Evolutionary conservation across 1,140 invertebrate genomes (phyloP).

Genomic region (Zaprionus davidi): DNA sequence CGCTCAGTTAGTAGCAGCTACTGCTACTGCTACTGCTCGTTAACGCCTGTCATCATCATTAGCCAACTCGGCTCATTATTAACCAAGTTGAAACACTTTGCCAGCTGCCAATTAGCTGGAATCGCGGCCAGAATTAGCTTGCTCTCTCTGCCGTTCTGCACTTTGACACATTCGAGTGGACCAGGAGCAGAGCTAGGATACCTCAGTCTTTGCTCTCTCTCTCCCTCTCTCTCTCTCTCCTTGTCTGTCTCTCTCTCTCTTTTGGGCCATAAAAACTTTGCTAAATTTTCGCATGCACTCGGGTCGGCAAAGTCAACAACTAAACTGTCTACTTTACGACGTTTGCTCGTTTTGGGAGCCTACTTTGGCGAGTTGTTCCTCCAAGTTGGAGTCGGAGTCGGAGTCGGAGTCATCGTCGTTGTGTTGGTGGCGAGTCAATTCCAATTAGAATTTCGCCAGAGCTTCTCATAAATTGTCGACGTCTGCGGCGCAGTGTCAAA

Average conservation of each 20-base stretch:
- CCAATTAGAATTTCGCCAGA: constrained; percentile 70
- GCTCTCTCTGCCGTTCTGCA: background rate
- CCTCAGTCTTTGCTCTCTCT: background rate
- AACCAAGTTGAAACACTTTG: constrained; percentile 40
- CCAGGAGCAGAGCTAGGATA: constrained; percentile 6
- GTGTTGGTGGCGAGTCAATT: constrained; percentile 11
- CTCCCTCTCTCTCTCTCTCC: background rate
- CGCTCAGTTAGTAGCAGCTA: constrained; percentile 2
- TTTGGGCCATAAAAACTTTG: constrained; percentile 55
- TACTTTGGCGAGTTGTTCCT: background rate
- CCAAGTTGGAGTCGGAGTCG: background rate
- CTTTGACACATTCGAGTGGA: constrained; percentile 61
- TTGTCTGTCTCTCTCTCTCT: background rate
- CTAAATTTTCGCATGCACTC: constrained; percentile 55
- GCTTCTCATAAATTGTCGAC: constrained; percentile 66
- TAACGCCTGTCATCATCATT: constrained; percentile 53
- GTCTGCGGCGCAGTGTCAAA: constrained; percentile 69
- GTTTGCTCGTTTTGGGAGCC: constrained; percentile 31
- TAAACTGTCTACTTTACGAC: constrained; percentile 70
- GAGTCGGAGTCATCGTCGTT: background rate
- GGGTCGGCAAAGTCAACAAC: constrained; percentile 27
- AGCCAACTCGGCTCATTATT: constrained; percentile 22
- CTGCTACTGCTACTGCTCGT: constrained; percentile 19
- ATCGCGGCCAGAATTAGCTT: constrained; percentile 52
- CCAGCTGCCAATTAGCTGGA: constrained; percentile 58